A percentile compares a stretch with the other conserved stretches of the same genome.
Evolutionary conservation across 2,113 vertebrate species (phyloP).

Genomic region (Oncorhynchus mykiss): DNA sequence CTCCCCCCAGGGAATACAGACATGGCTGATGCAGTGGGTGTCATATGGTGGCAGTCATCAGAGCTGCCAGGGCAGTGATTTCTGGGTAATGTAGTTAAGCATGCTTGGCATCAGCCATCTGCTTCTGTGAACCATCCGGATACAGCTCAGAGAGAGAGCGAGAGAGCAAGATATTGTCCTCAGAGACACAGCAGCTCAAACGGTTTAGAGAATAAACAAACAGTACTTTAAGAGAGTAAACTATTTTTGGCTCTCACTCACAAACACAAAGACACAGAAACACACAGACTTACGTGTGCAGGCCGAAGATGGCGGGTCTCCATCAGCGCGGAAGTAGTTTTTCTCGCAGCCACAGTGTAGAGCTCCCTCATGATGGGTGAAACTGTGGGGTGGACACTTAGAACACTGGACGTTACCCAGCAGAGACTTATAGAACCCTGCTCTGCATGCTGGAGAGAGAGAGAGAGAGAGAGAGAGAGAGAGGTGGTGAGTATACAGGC

Average conservation of each 20-base stretch:
- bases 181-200: conserved; percentile 28
- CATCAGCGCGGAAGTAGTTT: conserved; percentile 94
- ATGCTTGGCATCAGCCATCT: conserved; percentile 49
- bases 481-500: conserved; percentile 37
- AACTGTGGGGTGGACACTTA: conserved; percentile 95
- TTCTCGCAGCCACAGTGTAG: conserved; percentile 94
- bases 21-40: conserved; percentile 12
- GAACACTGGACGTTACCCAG: conserved; percentile 87
- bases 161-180: conserved; percentile 21
- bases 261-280: not conserved
- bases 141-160: conserved; percentile 38
- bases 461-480: conserved; percentile 4
- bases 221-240: not conserved
- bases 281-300: not conserved
- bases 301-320: conserved; percentile 73
- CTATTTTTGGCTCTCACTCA: not conserved
- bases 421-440: conserved; percentile 93
- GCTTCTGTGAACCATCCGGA: conserved; percentile 66
- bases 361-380: conserved; percentile 86
- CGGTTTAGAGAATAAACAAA: not conserved
- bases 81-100: conserved; percentile 63
- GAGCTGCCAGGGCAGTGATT: conserved; percentile 63
- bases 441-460: conserved; percentile 78
- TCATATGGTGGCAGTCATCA: conserved; percentile 17
- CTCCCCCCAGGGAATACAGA: conserved; percentile 22